Evolutionary conservation across 1,140 invertebrate species (phyloP), one percentile per base, ranked within the genome.

Genomic region (Phenacoccus solenopsis): DNA sequence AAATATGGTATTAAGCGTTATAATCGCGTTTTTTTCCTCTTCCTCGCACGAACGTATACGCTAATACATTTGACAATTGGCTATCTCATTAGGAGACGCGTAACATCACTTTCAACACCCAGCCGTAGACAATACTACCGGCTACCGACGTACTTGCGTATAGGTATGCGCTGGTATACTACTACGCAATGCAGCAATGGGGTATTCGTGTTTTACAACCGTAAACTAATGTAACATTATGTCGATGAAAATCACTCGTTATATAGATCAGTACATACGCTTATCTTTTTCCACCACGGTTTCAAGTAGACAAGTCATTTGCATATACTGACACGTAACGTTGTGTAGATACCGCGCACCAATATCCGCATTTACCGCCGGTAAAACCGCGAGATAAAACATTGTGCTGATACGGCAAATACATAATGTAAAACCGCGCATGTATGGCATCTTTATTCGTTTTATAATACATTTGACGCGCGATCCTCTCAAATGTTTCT

Each of bases 281-380:
- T 49, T 49, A 49, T 49, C 38, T 49, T 49, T 49, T 49, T n/a
- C n/a, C n/a, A n/a, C n/a, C n/a, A n/a, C n/a, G 20, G 38, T 49
- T 49, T 49, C 38, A 49, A 49, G 38, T 49, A 49, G 38, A 49
- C 38, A 49, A 49, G 38, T 49, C 38, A 49, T 49, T 49, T 49
- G 38, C 38, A 49, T 49, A 49, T 49, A n/a, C n/a, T 49, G 38
- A 49, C 38, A 49, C 38, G 38, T 49, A 49, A 49, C 38, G 38
- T 16, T 49, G 38, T 49, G 20, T n/a, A 49, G 38, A 4, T 16
- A 49, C 38, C 38, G 16, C 20, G n/a, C n/a, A n/a, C n/a, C n/a
- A 49, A 49, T n/a, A 49, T 49, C 38, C 38, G 12, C 38, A n/a
- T 16, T 16, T 16, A 49, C 38, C 38, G 5, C n/a, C 12, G 20